Conservation (phyloP, 2,888 invertebrate genomes). For the Galerucella nymphaeae region DNA sequence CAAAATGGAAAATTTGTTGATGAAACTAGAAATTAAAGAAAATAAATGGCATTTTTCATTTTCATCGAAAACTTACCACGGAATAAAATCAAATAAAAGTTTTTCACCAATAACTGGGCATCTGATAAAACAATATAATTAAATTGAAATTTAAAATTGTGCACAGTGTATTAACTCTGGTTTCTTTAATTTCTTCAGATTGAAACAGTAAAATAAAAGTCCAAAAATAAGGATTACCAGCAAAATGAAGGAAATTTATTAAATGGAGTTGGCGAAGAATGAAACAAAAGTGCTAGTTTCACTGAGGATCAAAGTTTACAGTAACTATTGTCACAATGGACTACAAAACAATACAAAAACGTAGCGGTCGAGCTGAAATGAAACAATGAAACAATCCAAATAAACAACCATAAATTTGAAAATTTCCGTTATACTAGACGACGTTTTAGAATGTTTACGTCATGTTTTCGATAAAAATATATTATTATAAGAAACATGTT, state of each 20-base stretch:
- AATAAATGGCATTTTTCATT: no score
- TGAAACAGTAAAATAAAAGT: neutral
- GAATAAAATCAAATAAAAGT: neutral
- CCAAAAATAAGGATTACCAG: neutral
- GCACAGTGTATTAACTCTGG: neutral
- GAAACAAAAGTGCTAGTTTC: conserved; percentile 12
- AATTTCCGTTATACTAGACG: conserved; percentile 5
- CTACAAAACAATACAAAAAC: conserved; percentile 17
- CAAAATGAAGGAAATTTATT: conserved; percentile 5
- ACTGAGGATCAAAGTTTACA: conserved; percentile 22
- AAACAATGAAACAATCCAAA: conserved; percentile 21
- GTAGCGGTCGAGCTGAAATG: conserved; percentile 5
- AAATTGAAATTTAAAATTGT: neutral
- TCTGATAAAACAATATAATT: neutral
- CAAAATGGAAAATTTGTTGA: no score
- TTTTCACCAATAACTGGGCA: no score
- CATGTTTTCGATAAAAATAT: conserved; percentile 8
- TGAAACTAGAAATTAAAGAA: no score
- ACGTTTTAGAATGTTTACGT: conserved; percentile 12
- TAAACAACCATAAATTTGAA: conserved; percentile 6
- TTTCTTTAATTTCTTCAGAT: neutral
- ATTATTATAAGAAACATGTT: conserved; percentile 12
- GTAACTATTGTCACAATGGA: conserved; percentile 15
- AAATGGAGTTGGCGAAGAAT: neutral
- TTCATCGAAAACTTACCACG: neutral